These are phyloP conservation scores for Hipparchia semele DNA, from an alignment of 2,888 invertebrate genomes.

Conservation along the genomic window DNA sequence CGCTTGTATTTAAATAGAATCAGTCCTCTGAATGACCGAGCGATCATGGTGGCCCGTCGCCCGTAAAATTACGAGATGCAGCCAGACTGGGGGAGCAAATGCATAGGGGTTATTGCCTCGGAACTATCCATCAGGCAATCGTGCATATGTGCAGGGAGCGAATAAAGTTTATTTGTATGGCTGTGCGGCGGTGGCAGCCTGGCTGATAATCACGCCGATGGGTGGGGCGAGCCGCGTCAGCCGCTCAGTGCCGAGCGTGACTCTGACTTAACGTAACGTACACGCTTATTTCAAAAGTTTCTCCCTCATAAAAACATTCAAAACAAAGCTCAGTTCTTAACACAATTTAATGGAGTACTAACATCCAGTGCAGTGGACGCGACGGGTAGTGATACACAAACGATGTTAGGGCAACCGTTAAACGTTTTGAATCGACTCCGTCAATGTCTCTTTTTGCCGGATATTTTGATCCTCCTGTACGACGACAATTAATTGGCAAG, in stretches of 20 bases:
- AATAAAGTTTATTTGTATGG: slow-evolving; percentile 81
- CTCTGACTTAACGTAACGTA: slow-evolving; percentile 54
- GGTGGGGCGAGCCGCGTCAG: slow-evolving; percentile 70
- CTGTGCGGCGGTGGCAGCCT: slow-evolving; percentile 57
- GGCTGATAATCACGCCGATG: slow-evolving; percentile 74
- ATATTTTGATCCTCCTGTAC: slow-evolving; percentile 76
- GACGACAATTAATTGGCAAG: slow-evolving; percentile 65
- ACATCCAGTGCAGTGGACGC: slow-evolving; percentile 29
- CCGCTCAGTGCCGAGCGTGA: slow-evolving; percentile 66
- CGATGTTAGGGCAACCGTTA: slow-evolving; percentile 74
- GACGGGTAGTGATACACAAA: slow-evolving; percentile 48
- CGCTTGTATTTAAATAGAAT: slow-evolving; percentile 14
- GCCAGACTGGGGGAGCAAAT: slow-evolving; percentile 71
- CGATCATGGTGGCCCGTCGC: slow-evolving; percentile 71
- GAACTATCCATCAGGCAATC: slow-evolving; percentile 66
- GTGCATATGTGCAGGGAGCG: slow-evolving; percentile 75
- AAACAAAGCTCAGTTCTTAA: slow-evolving; percentile 25
- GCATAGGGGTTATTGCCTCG: slow-evolving; percentile 79
- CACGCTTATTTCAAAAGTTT: slow-evolving; percentile 31
- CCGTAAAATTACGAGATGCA: slow-evolving; percentile 77
- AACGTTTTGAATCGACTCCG: slow-evolving; percentile 72
- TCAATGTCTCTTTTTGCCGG: slow-evolving; percentile 66
- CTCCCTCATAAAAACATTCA: slow-evolving; percentile 28
- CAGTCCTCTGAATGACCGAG: slow-evolving; percentile 52
- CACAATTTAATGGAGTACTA: slow-evolving; percentile 33